Base-by-base conservation (phyloP, 2,113 vertebrate genomes). In the Brienomyrus longianalis region DNA sequence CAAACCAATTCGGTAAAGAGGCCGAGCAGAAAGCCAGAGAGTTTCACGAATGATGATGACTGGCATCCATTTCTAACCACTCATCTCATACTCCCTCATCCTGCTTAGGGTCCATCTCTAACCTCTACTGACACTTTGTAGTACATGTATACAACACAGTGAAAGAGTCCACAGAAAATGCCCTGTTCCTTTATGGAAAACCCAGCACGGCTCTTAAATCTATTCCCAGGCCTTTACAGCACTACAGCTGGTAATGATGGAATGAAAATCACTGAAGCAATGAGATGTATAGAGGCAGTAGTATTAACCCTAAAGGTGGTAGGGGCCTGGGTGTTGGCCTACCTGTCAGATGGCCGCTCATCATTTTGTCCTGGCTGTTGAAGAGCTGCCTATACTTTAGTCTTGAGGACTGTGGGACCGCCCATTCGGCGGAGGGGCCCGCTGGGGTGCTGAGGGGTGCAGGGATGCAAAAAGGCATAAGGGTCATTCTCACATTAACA, bases 301-400 rank as follows among this genome's bases (percentile, higher is more conserved):
- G 21, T 85, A 27, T 47, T n/a, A 84, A 84, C 17, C 21, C 3
- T 21, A 13, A 85, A n/a, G 35, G n/a, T 4, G 51, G 50, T 0
- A 5, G 83, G 43, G 62, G 27, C 1, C 47, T 27, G 52, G 45
- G 8, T 7, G 23, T 7, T 11, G 7, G 15, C 88, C 89, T 97
- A 99, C 98, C 98, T 94, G 98, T 99, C 92, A 99, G 93, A 91
- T 99, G 97, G 90, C 98, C 98, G 87, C 98, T 98, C 98, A 99
- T 99, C 92, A 98, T 99, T 95, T 99, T 99, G 94, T 99, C 98
- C 0, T 99, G 98, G 91, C 98, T 99, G 93, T 99, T 99, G 95
- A 99, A 99, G 86, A 99, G 96, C 92, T 99, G 98, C 83, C 98
- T 95, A 93, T 99, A 99, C 93, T 99, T 99, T 70, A 99, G 96